Percentiles rank a stretch among this genome's conserved stretches.
These are phyloP conservation scores for Latrodectus hesperus DNA, from an alignment of 2,888 invertebrate genomes.

Conservation along the genomic window DNA sequence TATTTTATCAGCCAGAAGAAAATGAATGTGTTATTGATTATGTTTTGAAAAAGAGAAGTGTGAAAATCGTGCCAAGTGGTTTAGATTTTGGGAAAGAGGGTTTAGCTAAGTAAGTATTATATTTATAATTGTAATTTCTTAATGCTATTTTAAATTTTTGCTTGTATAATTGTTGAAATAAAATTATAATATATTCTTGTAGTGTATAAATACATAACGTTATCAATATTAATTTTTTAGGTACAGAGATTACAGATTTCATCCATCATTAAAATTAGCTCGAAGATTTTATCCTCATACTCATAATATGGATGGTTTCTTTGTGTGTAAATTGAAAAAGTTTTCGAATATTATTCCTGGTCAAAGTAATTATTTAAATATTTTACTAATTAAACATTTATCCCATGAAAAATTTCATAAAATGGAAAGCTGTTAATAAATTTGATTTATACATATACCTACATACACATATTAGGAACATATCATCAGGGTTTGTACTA, in stretches of 20 bases:
- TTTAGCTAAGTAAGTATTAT: conserved; percentile 83
- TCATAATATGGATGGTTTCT: conserved; percentile 99
- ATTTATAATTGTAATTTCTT: not conserved
- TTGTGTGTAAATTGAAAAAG: conserved; percentile 97
- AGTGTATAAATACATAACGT: not conserved
- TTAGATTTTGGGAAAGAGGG: conserved; percentile 97
- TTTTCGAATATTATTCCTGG: conserved; percentile 82
- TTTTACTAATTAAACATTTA: too few species aligned
- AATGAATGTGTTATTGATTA: conserved; percentile 98
- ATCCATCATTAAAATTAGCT: conserved; percentile 90
- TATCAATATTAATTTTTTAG: conserved; percentile 71
- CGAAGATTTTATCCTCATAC: conserved; percentile 97
- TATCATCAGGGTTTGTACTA: too few species aligned
- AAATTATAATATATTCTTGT: too few species aligned
- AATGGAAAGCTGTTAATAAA: too few species aligned
- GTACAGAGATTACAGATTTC: conserved; percentile 81
- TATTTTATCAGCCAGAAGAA: conserved; percentile 85
- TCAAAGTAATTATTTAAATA: not conserved
- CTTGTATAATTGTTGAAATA: not conserved
- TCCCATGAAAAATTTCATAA: too few species aligned
- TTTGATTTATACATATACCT: too few species aligned
- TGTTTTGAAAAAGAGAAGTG: conserved; percentile 90
- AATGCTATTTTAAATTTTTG: not conserved
- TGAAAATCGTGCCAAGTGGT: conserved; percentile 94
- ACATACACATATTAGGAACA: too few species aligned